Evolutionary conservation across 2,113 vertebrate species (phyloP), one percentile per base, ranked within the genome.

Genomic region (Larimichthys crocea): DNA sequence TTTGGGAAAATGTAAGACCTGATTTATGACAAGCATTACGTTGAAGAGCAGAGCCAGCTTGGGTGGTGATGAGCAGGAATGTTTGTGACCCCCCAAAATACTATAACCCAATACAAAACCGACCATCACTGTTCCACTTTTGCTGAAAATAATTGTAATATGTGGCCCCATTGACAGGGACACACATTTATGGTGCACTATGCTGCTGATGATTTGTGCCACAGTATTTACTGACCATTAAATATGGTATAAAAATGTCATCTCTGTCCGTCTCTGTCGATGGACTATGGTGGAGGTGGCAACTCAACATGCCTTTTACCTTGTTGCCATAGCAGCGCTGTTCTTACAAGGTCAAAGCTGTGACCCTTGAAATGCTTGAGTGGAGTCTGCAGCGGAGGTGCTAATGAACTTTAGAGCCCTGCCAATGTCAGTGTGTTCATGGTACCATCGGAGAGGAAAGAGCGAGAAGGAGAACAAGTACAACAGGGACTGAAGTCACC

Each of bases 301-400:
- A 66, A 53, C 53, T 67, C 86, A 29, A 31, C 75, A 66, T 31
- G 68, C 69, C 79, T 68, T 63, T 53, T 46, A 48, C 55, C 26
- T 73, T 12, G 86, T 92, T 91, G 82, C 79, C 87, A 91, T 91
- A 50, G 86, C 22, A 91, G 74, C 86, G 9, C 44, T 31, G 79
- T 17, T 80, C 55, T 73, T 50, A 60, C 89, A 90, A 93, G 86
- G 90, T 89, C 84, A 89, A 74, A 67, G 50, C 84, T 12, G 11
- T 57, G 85, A 83, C 85, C 87, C 29, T 10, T n/a, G 22, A 55
- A 84, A 84, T 16, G 74, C 66, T 79, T 79, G 65, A 29, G 61
- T 40, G 70, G 76, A 80, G 83, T 67, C 82, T 84, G 82, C 89
- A 62, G 66, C 83, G 60, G 85, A 91, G 92, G 88, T 91, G 89